These are phyloP conservation scores for Drosophila robusta DNA, from an alignment of 2,888 invertebrate genomes.

Conservation along the genomic window DNA sequence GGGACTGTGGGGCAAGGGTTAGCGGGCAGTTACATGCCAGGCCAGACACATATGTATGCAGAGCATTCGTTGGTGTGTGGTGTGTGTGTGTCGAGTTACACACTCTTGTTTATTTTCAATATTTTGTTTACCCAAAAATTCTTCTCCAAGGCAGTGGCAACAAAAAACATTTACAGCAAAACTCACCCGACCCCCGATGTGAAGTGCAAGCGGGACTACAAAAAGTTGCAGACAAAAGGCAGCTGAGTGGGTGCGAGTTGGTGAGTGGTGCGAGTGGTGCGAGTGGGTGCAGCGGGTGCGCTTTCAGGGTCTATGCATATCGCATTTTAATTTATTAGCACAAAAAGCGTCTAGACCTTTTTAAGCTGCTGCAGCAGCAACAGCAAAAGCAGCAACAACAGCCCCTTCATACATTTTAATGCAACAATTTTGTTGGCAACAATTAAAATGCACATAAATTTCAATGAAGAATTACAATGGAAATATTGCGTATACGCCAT, in stretches of 20 bases:
- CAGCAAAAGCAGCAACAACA: slow-evolving; percentile 28
- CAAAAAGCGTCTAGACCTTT: slow-evolving; percentile 80
- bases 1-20: slow-evolving; percentile 18
- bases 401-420: slow-evolving; percentile 64
- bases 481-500: slow-evolving; percentile 46
- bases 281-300: slow-evolving; percentile 36
- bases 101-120: slow-evolving; percentile 70
- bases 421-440: slow-evolving; percentile 65
- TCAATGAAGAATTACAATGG: slow-evolving; percentile 45
- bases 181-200: slow-evolving; percentile 28
- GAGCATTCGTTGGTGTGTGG: slow-evolving; percentile 16
- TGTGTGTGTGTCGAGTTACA: slow-evolving; percentile 9
- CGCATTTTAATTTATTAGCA: slow-evolving; percentile 81
- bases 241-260: slow-evolving; percentile 30
- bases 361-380: slow-evolving; percentile 66
- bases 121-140: slow-evolving; percentile 73
- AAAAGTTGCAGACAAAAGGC: slow-evolving; percentile 71
- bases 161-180: slow-evolving; percentile 40
- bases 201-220: slow-evolving; percentile 26
- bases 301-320: slow-evolving; percentile 69
- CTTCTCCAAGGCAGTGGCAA: slow-evolving; percentile 25
- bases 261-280: slow-evolving; percentile 9
- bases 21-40: slow-evolving; percentile 56
- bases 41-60: slow-evolving; percentile 57
- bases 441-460: slow-evolving; percentile 81